Evolutionary conservation across 2,797 vertebrate species (phyloP).

Genomic region (Falco biarmicus): DNA sequence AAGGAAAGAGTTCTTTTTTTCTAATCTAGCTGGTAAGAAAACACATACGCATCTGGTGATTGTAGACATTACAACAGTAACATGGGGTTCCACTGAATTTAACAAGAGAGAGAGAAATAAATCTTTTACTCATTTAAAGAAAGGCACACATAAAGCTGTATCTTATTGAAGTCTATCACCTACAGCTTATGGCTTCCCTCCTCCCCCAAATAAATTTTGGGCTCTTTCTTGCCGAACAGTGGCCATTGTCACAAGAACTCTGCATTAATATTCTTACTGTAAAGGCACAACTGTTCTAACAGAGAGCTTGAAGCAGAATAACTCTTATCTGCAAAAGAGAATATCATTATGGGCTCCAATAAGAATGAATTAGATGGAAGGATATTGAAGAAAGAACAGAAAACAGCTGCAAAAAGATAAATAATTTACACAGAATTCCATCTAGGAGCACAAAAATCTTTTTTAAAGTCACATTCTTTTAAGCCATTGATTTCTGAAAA

Average conservation of each 20-base stretch:
- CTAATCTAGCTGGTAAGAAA: background rate
- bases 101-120: background rate
- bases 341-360: background rate
- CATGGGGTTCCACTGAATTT: background rate
- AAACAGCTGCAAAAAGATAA: background rate
- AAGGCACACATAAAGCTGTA: background rate
- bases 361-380: background rate
- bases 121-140: background rate
- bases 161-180: background rate
- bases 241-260: background rate
- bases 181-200: background rate
- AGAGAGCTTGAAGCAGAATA: constrained; percentile 2
- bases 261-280: background rate
- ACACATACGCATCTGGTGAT: background rate
- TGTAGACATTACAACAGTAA: background rate
- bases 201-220: background rate
- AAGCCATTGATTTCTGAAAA: background rate
- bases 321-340: background rate
- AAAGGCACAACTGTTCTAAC: background rate
- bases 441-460: background rate
- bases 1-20: background rate
- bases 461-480: background rate
- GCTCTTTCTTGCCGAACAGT: background rate
- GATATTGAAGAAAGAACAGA: background rate
- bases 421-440: constrained; percentile 42